Conservation (phyloP, 2,888 invertebrate species). For the Pomacea canaliculata region DNA sequence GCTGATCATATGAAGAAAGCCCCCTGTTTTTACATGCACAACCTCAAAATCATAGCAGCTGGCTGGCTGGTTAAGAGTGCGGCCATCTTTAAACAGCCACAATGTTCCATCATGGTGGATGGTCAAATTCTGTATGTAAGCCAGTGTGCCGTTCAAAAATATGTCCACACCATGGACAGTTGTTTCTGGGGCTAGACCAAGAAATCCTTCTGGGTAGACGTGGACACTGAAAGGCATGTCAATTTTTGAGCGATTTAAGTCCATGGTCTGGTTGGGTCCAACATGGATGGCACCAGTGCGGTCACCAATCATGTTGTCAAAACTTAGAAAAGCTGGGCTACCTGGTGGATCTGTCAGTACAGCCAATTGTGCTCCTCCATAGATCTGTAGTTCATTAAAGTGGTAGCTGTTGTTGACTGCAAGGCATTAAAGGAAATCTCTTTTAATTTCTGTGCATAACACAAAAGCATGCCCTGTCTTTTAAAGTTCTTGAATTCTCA, state of each 20-base stretch:
- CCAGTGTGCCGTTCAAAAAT: conserved; percentile 46
- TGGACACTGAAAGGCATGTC: conserved; percentile 57
- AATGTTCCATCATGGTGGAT: conserved; percentile 51
- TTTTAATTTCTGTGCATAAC: no score
- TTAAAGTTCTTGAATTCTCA: no score
- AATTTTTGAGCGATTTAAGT: conserved; percentile 43
- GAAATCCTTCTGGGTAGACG: conserved; percentile 50
- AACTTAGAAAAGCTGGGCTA: conserved; percentile 38
- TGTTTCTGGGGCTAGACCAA: conserved; percentile 55
- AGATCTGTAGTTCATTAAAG: conserved; percentile 58
- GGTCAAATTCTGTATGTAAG: conserved; percentile 51
- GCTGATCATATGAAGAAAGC: conserved; percentile 52
- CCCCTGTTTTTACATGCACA: conserved; percentile 55
- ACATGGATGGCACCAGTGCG: conserved; percentile 54
- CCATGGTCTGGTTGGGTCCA: conserved; percentile 48
- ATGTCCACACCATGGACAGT: conserved; percentile 51
- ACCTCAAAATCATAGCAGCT: conserved; percentile 46
- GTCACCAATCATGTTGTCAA: conserved; percentile 58
- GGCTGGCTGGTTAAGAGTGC: conserved; percentile 36
- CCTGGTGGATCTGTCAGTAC: conserved; percentile 45
- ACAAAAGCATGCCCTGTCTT: no score
- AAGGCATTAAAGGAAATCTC: not conserved
- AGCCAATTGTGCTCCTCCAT: conserved; percentile 54
- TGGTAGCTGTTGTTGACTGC: conserved; percentile 43
- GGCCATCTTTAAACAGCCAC: conserved; percentile 47